phyloP scores from a whole-genome alignment of 2,113 vertebrate species.

The Hydrolagus affinis region DNA sequence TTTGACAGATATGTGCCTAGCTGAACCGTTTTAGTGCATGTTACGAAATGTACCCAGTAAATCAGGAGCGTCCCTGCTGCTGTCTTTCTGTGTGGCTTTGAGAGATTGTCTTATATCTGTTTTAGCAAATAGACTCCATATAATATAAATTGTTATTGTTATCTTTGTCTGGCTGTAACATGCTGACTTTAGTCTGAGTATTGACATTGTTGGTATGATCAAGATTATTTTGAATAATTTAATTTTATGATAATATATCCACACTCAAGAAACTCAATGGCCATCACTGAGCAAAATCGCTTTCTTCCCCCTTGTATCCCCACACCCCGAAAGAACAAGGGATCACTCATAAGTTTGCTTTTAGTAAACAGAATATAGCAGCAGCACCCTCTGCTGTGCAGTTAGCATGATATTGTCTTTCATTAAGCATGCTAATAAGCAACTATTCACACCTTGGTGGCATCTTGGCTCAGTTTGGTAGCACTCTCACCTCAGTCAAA shows the following conservation, averaged over 20 bases:
- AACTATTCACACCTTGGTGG: background rate
- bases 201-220: background rate
- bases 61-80: background rate
- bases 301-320: no score
- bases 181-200: background rate
- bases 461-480: no score
- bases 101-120: no score
- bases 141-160: no score
- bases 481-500: no score
- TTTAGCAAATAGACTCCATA: no score
- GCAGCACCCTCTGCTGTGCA: background rate
- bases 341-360: background rate
- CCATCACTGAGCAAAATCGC: no score
- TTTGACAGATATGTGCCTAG: background rate
- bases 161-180: background rate
- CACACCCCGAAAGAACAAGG: no score
- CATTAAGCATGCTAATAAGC: background rate
- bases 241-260: background rate
- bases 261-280: no score
- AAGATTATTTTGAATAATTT: conserved; percentile 5
- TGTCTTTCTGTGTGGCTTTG: background rate
- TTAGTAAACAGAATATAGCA: background rate
- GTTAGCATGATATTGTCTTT: background rate
- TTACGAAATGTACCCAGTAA: background rate
- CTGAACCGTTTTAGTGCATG: background rate